These are phyloP conservation scores for Hemiscyllium ocellatum DNA, from an alignment of 2,113 vertebrate species.

Conservation along the genomic window DNA sequence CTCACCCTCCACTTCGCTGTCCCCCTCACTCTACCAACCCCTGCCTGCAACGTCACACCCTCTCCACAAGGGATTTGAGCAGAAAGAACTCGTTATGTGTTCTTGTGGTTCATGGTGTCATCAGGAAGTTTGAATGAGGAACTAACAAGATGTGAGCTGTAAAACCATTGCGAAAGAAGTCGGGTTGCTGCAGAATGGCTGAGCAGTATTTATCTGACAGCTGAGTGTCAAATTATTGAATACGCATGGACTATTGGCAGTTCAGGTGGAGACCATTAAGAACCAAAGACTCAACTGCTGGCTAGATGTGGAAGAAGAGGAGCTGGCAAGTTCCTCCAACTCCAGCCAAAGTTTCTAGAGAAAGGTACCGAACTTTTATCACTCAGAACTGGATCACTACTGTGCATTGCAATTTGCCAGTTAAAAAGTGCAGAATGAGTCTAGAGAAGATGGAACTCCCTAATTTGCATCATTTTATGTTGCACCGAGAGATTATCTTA, in stretches of 20 bases:
- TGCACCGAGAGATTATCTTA: not conserved
- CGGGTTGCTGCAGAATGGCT: not conserved
- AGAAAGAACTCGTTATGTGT: not conserved
- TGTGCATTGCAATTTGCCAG: not conserved
- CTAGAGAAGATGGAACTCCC: not conserved
- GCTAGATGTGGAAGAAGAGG: slow-evolving; percentile 23
- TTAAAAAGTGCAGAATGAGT: not conserved
- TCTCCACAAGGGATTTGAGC: too few species aligned
- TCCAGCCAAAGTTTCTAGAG: not conserved
- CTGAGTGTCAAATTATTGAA: not conserved
- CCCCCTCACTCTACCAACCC: not conserved
- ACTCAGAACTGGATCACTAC: not conserved
- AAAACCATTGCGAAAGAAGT: not conserved
- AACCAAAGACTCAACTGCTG: not conserved
- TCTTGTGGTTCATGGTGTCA: slow-evolving; percentile 3
- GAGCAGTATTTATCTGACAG: not conserved
- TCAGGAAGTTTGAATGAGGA: slow-evolving; percentile 34
- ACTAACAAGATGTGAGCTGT: not conserved
- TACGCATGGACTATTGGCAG: not conserved
- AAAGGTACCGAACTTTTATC: not conserved
- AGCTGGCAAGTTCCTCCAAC: not conserved
- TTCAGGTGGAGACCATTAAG: not conserved
- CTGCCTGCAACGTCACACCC: too few species aligned
- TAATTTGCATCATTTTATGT: not conserved
- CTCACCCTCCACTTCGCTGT: not conserved